Conservation (phyloP, 2,888 invertebrate species). For the Euclidia mi region DNA sequence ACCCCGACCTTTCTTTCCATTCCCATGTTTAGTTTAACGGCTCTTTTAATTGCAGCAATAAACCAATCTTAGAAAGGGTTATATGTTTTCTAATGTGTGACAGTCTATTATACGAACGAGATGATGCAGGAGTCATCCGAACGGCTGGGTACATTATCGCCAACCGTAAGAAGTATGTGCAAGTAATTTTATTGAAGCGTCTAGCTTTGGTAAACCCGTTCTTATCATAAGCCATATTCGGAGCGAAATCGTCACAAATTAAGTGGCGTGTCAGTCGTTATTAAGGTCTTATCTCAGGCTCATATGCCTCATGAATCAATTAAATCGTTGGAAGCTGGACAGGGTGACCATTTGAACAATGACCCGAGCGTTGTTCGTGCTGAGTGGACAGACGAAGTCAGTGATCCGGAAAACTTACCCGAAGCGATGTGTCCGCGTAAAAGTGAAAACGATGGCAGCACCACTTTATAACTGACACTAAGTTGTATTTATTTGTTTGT, state of each 20-base stretch:
- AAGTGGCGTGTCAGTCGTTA: constrained; percentile 69
- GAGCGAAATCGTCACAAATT: constrained; percentile 65
- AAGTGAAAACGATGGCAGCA: constrained; percentile 20
- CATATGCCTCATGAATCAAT: constrained; percentile 76
- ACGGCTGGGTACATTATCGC: constrained; percentile 31
- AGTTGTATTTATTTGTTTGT: constrained; percentile 15
- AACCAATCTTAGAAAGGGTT: constrained; percentile 47
- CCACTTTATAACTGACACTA: constrained; percentile 2
- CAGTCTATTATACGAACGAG: constrained; percentile 38
- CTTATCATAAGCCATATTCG: constrained; percentile 56
- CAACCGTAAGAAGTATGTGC: constrained; percentile 32
- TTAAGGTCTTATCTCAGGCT: constrained; percentile 69
- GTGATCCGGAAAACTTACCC: constrained; percentile 52
- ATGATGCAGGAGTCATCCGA: constrained; percentile 46
- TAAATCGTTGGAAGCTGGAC: constrained; percentile 57
- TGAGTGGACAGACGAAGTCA: constrained; percentile 55
- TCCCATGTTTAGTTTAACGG: constrained; percentile 36
- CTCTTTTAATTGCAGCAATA: constrained; percentile 44
- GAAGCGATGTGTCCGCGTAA: constrained; percentile 33
- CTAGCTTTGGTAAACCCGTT: constrained; percentile 33
- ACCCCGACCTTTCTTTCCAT: constrained; percentile 31
- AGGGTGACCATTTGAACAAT: constrained; percentile 59
- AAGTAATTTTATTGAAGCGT: constrained; percentile 44
- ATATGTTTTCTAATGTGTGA: constrained; percentile 38
- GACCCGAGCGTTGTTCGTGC: constrained; percentile 48